A percentile compares a stretch with the other conserved stretches of the same genome.
These are phyloP conservation scores for Piscicola geometra DNA, from an alignment of 2,888 invertebrate species.

Conservation along the genomic window DNA sequence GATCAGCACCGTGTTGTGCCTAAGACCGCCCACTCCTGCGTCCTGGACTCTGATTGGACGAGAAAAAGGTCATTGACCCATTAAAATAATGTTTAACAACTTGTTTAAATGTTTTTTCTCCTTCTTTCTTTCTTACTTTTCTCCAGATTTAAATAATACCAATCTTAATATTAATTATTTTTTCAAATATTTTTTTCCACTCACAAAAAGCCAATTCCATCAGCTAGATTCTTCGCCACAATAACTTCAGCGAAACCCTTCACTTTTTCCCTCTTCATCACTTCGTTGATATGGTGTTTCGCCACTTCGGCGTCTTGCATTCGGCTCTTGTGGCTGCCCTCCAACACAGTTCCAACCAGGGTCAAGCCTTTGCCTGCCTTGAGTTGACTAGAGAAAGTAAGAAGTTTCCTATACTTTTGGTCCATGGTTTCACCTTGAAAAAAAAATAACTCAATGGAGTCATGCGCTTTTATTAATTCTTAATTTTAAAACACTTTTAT, in stretches of 20 bases:
- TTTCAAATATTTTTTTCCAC: conserved; percentile 10
- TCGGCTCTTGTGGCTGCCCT: conserved; percentile 71
- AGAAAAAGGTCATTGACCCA: neutral
- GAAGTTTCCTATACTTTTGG: conserved; percentile 85
- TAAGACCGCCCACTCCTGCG: conserved; percentile 90
- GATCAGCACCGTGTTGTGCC: conserved; percentile 94
- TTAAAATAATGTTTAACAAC: too few species aligned
- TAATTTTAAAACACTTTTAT: too few species aligned
- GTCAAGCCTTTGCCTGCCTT: conserved; percentile 93
- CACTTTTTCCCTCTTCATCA: conserved; percentile 58
- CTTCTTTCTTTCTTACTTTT: too few species aligned
- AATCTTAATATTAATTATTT: neutral
- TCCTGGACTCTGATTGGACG: conserved; percentile 68
- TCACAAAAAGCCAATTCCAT: conserved; percentile 53
- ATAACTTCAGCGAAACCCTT: conserved; percentile 96
- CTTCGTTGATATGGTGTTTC: conserved; percentile 29
- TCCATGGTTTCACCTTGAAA: conserved; percentile 53
- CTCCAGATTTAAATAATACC: neutral
- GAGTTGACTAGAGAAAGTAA: conserved; percentile 90
- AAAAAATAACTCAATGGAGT: too few species aligned
- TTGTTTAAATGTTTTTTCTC: too few species aligned
- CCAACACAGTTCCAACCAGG: conserved; percentile 77
- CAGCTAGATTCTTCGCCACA: conserved; percentile 75
- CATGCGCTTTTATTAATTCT: too few species aligned
- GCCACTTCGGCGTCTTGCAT: conserved; percentile 79